Conservation (phyloP, 2,888 invertebrate species). For the Cosmia pyralina region DNA sequence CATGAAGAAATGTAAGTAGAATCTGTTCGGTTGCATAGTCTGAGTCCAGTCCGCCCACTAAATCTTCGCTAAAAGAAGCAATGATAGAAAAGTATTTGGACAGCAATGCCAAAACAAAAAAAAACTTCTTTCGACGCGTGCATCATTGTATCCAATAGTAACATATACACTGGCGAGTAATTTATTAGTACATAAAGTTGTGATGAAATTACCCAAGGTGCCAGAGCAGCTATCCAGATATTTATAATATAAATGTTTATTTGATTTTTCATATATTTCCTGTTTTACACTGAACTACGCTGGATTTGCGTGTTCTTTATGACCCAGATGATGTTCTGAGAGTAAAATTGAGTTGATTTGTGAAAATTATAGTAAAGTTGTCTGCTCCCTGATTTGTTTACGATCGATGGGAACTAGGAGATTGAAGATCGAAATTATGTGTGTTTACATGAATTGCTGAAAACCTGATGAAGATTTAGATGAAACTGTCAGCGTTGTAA, state of each 20-base stretch:
- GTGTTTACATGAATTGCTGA: constrained; percentile 19
- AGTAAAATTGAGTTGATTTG: constrained; percentile 44
- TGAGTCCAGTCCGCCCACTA: not conserved
- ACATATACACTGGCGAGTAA: constrained; percentile 44
- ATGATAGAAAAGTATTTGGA: constrained; percentile 28
- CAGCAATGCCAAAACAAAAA: constrained; percentile 38
- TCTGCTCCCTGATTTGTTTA: constrained; percentile 35
- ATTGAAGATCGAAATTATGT: constrained; percentile 22
- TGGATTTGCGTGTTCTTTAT: constrained; percentile 30
- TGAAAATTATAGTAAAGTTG: constrained; percentile 32
- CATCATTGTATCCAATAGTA: constrained; percentile 52
- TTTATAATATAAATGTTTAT: constrained; percentile 62
- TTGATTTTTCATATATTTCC: constrained; percentile 65
- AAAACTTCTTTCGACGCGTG: constrained; percentile 27
- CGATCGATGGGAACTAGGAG: constrained; percentile 15
- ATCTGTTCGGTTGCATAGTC: not conserved
- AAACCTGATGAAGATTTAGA: constrained; percentile 24
- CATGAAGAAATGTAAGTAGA: not conserved
- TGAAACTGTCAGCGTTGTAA: constrained; percentile 20
- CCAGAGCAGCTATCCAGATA: constrained; percentile 58
- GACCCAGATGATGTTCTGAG: constrained; percentile 11
- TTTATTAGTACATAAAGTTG: constrained; percentile 55
- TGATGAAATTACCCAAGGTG: constrained; percentile 61
- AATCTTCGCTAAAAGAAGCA: constrained; percentile 32
- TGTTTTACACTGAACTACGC: constrained; percentile 24